Percentiles rank a stretch among this genome's conserved stretches.
phyloP scores from a whole-genome alignment of 2,797 vertebrate genomes.

The Oryzias sinensis region DNA sequence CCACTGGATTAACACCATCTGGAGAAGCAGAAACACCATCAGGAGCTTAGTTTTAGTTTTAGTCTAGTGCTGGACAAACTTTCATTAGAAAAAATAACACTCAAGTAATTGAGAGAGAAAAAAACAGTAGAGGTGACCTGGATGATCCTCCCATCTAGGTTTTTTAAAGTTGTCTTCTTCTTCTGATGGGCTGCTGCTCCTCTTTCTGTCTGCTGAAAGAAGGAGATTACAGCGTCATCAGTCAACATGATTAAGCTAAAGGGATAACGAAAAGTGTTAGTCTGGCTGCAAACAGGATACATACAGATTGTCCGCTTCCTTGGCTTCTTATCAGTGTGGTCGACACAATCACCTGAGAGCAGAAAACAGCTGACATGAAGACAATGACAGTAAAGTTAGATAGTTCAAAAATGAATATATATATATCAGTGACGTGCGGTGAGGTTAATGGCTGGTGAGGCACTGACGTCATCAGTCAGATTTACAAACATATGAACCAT shows the following conservation, averaged over 20 bases:
- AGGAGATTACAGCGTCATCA: not conserved
- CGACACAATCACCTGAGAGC: constrained; percentile 79
- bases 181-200: constrained; percentile 69
- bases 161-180: constrained; percentile 75
- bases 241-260: constrained; percentile 4
- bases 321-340: constrained; percentile 61
- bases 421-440: too few species aligned
- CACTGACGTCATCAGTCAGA: too few species aligned
- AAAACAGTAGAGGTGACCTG: constrained; percentile 63
- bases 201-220: constrained; percentile 52
- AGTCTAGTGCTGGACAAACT: not conserved
- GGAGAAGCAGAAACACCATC: constrained; percentile 10
- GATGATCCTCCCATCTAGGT: constrained; percentile 50
- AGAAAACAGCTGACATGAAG: constrained; percentile 1
- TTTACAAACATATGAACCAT: too few species aligned
- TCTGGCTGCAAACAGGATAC: constrained; percentile 13
- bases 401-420: not conserved
- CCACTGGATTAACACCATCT: constrained; percentile 60
- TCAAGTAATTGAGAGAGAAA: not conserved
- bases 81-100: not conserved
- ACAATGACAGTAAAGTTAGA: not conserved
- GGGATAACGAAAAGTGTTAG: not conserved
- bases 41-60: constrained; percentile 16
- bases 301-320: constrained; percentile 68
- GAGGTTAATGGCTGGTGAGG: too few species aligned